Evolutionary conservation across 2,888 invertebrate species (phyloP), one percentile per base, ranked within the genome.

Genomic region (Belgica antarctica): DNA sequence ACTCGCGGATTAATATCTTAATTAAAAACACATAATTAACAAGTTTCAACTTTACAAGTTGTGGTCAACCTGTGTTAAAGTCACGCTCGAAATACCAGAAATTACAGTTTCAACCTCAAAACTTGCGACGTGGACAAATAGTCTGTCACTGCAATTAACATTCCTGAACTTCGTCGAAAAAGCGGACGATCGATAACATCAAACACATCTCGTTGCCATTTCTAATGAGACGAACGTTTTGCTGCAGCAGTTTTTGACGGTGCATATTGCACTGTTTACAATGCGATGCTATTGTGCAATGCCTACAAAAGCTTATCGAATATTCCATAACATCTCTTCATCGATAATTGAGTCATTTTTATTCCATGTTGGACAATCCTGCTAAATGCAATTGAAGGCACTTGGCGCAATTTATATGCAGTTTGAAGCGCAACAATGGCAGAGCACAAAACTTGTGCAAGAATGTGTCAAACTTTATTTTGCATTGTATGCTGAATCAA

Each of bases 391-490:
- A 27, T 59, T 59, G 59, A 59, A 19, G 19, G 27, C 52, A 15
- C 8, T 41, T 41, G n/a, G 3, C 41, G 12, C n/a, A n/a, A 31
- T 31, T 31, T 31, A 7, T 8, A 17, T 12, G 52, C 8, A 7
- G 52, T 10, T 52, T 52, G 52, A 52, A 52, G 22, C 22, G 19
- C 52, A 52, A 52, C 52, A 52, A 52, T 52, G 52, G 52, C 52
- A 52, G n/a, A 52, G n/a, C 17, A 41, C 10, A 22, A 52, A 52
- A 52, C 52, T 52, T 52, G 34, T 22, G 22, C 41, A 41, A 52
- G 47, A 65, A 65, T 65, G 65, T 65, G 65, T 65, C 65, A 65
- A 65, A 65, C 65, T 65, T 65, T 65, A 65, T 65, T 65, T 65
- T 65, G 46, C 65, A 65, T 65, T 65, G 65, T 65, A 47, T 46